These are phyloP conservation scores for Huso huso DNA, from an alignment of 2,797 vertebrate species.

Conservation along the genomic window DNA sequence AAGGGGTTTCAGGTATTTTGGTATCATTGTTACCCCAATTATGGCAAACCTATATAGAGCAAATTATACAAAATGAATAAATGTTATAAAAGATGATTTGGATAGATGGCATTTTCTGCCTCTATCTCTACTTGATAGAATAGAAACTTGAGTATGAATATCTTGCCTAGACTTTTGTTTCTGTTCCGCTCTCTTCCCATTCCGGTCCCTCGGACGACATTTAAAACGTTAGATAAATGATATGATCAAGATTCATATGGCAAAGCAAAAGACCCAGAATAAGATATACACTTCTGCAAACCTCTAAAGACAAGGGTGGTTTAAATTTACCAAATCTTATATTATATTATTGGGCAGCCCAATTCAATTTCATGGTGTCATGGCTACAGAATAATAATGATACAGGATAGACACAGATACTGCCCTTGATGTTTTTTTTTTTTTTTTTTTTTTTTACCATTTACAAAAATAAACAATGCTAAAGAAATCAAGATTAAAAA, in stretches of 20 bases:
- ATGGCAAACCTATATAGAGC: conserved; percentile 5
- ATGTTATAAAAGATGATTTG: conserved; percentile 7
- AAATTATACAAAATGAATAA: conserved; percentile 11
- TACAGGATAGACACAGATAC: conserved; percentile 5
- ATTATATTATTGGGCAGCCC: conserved; percentile 14
- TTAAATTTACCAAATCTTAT: conserved; percentile 12
- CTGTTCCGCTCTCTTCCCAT: conserved; percentile 6
- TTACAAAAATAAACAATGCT: no score
- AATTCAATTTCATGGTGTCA: not conserved
- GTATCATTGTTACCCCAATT: conserved; percentile 11
- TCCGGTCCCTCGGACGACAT: not conserved
- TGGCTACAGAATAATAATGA: conserved; percentile 12
- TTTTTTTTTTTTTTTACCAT: no score
- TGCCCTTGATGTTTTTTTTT: no score
- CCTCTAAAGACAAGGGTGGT: conserved; percentile 12
- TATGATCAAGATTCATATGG: conserved; percentile 10
- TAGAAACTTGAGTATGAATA: conserved; percentile 16
- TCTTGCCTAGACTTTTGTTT: conserved; percentile 9
- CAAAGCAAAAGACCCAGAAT: conserved; percentile 18
- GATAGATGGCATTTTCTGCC: conserved; percentile 8
- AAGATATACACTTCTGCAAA: conserved; percentile 3
- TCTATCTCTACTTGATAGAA: conserved; percentile 4
- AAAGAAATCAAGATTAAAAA: no score
- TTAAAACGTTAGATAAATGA: conserved; percentile 10
- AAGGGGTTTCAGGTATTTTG: conserved; percentile 17